Evolutionary conservation across 2,888 invertebrate genomes (phyloP), one percentile per base, ranked within the genome.

Genomic region (Apamea epomidion): DNA sequence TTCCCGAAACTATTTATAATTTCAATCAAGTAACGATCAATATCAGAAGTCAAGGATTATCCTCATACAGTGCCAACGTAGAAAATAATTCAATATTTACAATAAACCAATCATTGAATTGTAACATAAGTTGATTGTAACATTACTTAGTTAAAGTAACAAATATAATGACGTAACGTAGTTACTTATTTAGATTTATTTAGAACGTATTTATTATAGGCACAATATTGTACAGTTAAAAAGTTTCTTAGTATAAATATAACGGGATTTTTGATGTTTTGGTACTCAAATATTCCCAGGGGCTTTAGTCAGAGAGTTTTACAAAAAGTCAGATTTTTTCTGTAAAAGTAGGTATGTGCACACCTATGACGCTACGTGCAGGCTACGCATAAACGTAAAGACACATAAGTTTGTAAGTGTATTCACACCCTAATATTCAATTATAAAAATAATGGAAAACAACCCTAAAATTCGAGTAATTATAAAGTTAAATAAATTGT

Each of bases 121-220:
- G 85, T 88, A 87, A 87, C 18, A 80, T 90, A 89, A 87, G 88
- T 89, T 88, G 79, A 90, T 91, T 87, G 82, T 85, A 85, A 86
- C 84, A 86, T 77, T 84, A 85, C 79, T 87, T 84, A 89, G 86
- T 73, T 87, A 87, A 84, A 83, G 67, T 84, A 86, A 90, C 80
- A 89, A 91, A 87, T 89, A 90, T 89, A 88, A 88, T 90, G 85
- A 87, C 83, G 89, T 91, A 91, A 90, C 87, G 76, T 91, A 89
- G 88, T 88, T 88, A 90, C 84, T 82, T 86, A 86, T 48, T 83
- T 88, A 89, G 83, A 78, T 72, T 81, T 80, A 85, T 72, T 75
- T 88, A 89, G 81, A 75, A 64, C 51, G 60, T 88, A 88, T 71
- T 83, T 82, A 89, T 42, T 81, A 82, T 86, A 88, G 78, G 81